Percentiles rank a stretch among this genome's conserved stretches.
phyloP scores from a whole-genome alignment of 2,797 vertebrate species.

The Ispidina picta region DNA sequence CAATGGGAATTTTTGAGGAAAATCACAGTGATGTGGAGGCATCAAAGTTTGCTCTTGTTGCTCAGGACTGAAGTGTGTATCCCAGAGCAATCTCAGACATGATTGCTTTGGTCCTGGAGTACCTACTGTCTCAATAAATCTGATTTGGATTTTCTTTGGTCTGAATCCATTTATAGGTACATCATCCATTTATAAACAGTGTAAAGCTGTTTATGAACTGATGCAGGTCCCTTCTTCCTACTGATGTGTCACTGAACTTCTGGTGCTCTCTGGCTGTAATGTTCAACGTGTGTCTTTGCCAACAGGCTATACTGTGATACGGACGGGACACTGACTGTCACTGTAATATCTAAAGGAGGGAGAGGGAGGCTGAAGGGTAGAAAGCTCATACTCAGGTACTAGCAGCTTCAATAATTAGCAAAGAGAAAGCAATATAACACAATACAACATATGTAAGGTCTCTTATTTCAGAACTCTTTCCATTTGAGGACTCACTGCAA shows the following conservation, averaged over 20 bases:
- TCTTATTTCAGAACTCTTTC: neutral
- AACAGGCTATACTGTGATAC: neutral
- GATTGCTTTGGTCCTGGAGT: neutral
- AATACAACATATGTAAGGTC: neutral
- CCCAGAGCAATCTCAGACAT: neutral
- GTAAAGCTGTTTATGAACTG: constrained; percentile 6
- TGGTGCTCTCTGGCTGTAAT: neutral
- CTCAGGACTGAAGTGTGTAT: neutral
- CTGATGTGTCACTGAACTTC: neutral
- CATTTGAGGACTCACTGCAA: neutral
- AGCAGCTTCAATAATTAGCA: neutral
- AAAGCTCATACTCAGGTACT: neutral
- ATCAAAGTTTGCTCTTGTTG: neutral
- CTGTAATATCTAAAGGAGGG: neutral
- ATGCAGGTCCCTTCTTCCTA: neutral
- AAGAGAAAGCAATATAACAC: neutral
- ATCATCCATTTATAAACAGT: neutral
- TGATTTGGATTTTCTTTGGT: neutral
- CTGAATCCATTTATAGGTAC: neutral
- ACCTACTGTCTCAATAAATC: neutral
- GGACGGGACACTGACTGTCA: neutral
- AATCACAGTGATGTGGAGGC: neutral
- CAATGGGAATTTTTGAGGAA: neutral
- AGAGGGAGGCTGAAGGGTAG: neutral
- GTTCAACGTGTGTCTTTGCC: neutral